Evolutionary conservation across 2,113 vertebrate genomes (phyloP), one percentile per base, ranked within the genome.

Genomic region (Neodontobutis hainanensis): DNA sequence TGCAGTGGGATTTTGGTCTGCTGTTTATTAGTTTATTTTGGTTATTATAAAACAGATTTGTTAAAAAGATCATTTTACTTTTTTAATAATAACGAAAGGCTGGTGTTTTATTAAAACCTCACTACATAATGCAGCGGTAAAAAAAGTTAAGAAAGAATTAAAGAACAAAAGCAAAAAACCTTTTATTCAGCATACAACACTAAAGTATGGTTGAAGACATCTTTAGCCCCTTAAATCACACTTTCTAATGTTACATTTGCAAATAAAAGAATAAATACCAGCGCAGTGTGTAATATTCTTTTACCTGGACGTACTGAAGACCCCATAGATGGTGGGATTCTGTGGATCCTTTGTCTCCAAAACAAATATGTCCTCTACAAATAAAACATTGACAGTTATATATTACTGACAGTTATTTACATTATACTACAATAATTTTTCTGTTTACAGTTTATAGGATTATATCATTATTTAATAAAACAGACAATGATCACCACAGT

Each of bases 251-350:
- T 46, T 2, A 46, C 4, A 11, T 46, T 4, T 11, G 4, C 1
- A 46, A 6, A 11, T 11, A 46, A 46, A 6, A 2, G 6, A 43
- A 11, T 11, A 46, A 11, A 46, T 11, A 46, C 9, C 4, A 11
- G 8, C 7, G 44, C 38, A 40, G 38, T 40, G 5, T 40, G 8
- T 40, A 5, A 3, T 6, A 40, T 19, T 0, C 0, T 34, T 75
- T 89, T 75, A 95, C 95, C 95, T 95, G 82, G 95, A 94, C 0
- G 94, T 92, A 0, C 92, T 94, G 85, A 96, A 96, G 85, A 96
- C 90, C 0, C 94, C 94, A 0, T 94, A 95, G 78, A 96, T 19
- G 0, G 92, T 87, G 0, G 95, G 94, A 65, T 93, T 94, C 34
- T 94, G 94, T 0, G 88, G 85, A 14, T 95, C 94, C 42, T 94